These are phyloP conservation scores for Ormia ochracea DNA, from an alignment of 2,888 invertebrate species.

Conservation along the genomic window DNA sequence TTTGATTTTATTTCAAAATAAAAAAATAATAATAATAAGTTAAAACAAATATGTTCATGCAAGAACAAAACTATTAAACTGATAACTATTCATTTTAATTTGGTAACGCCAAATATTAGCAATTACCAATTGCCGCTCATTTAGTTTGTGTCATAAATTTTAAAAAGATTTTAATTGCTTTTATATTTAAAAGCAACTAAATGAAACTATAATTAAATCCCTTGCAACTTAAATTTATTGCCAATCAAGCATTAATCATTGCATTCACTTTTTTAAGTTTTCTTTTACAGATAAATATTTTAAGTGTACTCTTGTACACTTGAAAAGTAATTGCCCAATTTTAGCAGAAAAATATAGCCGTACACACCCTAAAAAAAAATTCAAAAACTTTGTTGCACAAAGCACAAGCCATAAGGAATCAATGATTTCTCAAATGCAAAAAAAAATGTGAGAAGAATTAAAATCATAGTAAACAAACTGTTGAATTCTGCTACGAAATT, in stretches of 20 bases:
- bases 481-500: no score
- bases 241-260: background rate
- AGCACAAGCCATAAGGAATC: background rate
- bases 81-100: no score
- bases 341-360: background rate
- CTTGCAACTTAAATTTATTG: background rate
- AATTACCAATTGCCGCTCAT: background rate
- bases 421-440: background rate
- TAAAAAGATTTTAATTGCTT: background rate
- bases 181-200: background rate
- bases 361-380: background rate
- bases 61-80: no score
- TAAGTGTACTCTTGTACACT: background rate
- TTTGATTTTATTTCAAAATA: no score
- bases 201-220: background rate
- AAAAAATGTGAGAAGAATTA: background rate
- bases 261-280: background rate
- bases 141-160: background rate
- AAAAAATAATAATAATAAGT: no score
- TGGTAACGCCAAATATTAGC: background rate
- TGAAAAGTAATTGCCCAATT: background rate
- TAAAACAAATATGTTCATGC: no score
- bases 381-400: background rate
- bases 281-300: background rate
- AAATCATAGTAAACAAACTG: background rate